Conservation (phyloP, 2,113 vertebrate genomes). For the Bos indicus region DNA sequence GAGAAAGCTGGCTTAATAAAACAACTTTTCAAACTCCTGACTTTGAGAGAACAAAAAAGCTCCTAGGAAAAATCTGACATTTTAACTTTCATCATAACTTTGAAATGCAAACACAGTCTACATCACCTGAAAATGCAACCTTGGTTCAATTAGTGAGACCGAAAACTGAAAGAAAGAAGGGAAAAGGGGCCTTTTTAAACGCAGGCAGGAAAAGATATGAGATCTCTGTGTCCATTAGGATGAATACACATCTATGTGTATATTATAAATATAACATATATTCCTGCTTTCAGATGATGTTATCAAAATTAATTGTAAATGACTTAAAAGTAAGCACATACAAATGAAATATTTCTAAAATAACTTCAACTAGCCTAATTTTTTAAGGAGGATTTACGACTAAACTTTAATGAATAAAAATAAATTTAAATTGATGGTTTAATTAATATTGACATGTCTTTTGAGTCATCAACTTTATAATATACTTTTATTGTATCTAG, state of each 20-base stretch:
- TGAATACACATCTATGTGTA: neutral
- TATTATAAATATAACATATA: neutral
- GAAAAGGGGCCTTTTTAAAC: neutral
- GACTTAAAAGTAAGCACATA: neutral
- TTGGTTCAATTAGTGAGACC: neutral
- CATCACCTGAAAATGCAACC: neutral
- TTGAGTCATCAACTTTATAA: neutral
- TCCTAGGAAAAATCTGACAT: neutral
- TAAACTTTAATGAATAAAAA: neutral
- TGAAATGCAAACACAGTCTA: neutral
- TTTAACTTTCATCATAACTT: neutral
- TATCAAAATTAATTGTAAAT: neutral
- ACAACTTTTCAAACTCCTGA: neutral
- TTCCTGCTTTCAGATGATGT: neutral
- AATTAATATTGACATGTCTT: neutral
- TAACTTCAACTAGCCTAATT: neutral
- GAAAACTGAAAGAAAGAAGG: neutral
- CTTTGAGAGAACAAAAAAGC: neutral
- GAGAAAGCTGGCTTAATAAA: neutral
- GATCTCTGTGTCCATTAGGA: neutral
- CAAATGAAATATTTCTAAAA: neutral
- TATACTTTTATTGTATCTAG: neutral
- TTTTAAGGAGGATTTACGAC: neutral
- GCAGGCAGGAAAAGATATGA: neutral
- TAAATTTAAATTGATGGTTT: neutral